phyloP scores from a whole-genome alignment of 2,113 vertebrate genomes.

The Phoxinus phoxinus region DNA sequence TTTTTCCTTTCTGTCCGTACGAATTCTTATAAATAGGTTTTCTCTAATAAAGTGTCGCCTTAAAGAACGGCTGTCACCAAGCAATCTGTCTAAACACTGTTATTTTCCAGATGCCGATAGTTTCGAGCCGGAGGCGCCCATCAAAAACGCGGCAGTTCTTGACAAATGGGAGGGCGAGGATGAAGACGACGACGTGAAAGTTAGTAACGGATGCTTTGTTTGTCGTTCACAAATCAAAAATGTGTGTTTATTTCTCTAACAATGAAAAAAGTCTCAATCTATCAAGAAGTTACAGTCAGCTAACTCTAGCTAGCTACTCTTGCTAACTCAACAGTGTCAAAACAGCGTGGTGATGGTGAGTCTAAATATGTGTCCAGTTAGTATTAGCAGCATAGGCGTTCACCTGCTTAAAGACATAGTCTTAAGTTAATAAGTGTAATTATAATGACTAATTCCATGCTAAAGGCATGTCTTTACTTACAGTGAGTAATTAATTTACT shows the following conservation, averaged over 20 bases:
- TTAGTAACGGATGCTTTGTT: slow-evolving; percentile 55
- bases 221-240: neutral
- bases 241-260: neutral
- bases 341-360: neutral
- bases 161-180: slow-evolving; percentile 87
- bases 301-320: slow-evolving; percentile 17
- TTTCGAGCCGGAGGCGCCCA: slow-evolving; percentile 74
- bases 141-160: slow-evolving; percentile 57
- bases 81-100: neutral
- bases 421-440: neutral
- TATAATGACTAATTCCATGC: neutral
- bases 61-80: neutral
- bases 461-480: neutral
- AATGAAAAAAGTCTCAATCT: neutral
- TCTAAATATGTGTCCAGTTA: too few species aligned
- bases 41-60: neutral
- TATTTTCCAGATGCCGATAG: slow-evolving; percentile 73
- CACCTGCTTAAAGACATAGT: neutral
- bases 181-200: slow-evolving; percentile 85
- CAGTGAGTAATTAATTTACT: neutral
- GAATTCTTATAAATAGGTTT: neutral
- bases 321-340: slow-evolving; percentile 25
- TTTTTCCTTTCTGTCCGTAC: neutral
- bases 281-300: neutral
- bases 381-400: neutral